Evolutionary conservation across 1,140 invertebrate species (phyloP).

Genomic region (Penaeus indicus): DNA sequence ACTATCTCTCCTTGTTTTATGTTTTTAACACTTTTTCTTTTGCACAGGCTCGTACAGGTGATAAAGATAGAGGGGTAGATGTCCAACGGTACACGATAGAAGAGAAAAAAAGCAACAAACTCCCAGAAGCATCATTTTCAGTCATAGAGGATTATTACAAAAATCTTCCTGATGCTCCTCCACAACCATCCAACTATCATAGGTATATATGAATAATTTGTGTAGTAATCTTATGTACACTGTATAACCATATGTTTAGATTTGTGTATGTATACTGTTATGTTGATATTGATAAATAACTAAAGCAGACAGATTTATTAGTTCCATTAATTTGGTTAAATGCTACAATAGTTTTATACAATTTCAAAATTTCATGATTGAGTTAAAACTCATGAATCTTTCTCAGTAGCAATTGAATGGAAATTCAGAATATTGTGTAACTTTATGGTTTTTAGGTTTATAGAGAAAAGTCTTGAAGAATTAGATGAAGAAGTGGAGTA

Average conservation of each 20-base stretch:
- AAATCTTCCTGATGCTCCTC: conserved; percentile 81
- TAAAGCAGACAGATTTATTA: too few relatives aligned
- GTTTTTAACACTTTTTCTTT: background rate
- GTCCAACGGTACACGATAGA: conserved; percentile 65
- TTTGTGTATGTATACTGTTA: background rate
- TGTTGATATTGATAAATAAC: background rate
- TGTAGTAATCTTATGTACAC: background rate
- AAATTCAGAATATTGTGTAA: too few relatives aligned
- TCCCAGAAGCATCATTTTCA: conserved; percentile 88
- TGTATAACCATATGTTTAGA: conserved; percentile 6
- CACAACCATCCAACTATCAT: conserved; percentile 84
- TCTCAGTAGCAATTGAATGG: too few relatives aligned
- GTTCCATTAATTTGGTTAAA: too few relatives aligned
- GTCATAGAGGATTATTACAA: conserved; percentile 81
- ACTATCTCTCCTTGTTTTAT: background rate
- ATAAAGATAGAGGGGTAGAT: conserved; percentile 66
- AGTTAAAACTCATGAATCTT: too few relatives aligned
- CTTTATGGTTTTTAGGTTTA: conserved; percentile 77
- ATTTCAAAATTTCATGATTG: too few relatives aligned
- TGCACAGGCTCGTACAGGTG: conserved; percentile 57
- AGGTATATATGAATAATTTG: conserved; percentile 65
- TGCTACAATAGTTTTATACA: too few relatives aligned
- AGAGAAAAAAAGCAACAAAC: conserved; percentile 67
- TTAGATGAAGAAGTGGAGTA: conserved; percentile 95
- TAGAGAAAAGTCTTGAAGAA: conserved; percentile 95